Base-by-base conservation (phyloP, 1,140 invertebrate genomes). In the Bombus terrestris region DNA sequence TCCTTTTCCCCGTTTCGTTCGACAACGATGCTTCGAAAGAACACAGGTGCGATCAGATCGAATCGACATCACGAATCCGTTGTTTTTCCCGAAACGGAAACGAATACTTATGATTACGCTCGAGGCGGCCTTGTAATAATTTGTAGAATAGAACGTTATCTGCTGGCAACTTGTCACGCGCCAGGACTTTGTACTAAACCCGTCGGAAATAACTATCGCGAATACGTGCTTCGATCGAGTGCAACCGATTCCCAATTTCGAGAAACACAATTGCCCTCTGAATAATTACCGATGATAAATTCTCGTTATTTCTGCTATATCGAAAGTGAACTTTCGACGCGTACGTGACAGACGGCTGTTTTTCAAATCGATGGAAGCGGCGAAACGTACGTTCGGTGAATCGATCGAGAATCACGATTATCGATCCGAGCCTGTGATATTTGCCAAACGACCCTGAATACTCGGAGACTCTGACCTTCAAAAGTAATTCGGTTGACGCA, bases 401-500 rank as follows among this genome's bases (percentile, higher is more conserved):
- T 35, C 15, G 68, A 62, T 74, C n/a, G 25, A 22, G 3, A 6
- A 41, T 62, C 78, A 10, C 15, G 47, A 79, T 75, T 35, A 12
- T 5, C n/a, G 59, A 47, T 77, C 39, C 8, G 22, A 0, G 25
- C 2, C 47, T 28, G 22, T 9, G 57, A 74, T 37, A 47, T 39
- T 43, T 39, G 15, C 28, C 41, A 39, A 39, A 32, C 78, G 78
- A 85, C 78, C 83, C 69, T 85, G 83, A 85, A 74, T 13, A 6
- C 43, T n/a, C 69, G 47, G 1, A 47, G 87, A 43, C 59, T 72
- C 81, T 68, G 88, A 81, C 83, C 78, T 77, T 78, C 64, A 18
- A 32, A 41, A 35, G 18, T 39, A 43, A 53, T 69, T 59, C 76
- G 66, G 25, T 66, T 86, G 88, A 89, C 88, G 85, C 87, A 89